These are phyloP conservation scores for Gymnogyps californianus DNA, from an alignment of 2,113 vertebrate species.

Conservation along the genomic window DNA sequence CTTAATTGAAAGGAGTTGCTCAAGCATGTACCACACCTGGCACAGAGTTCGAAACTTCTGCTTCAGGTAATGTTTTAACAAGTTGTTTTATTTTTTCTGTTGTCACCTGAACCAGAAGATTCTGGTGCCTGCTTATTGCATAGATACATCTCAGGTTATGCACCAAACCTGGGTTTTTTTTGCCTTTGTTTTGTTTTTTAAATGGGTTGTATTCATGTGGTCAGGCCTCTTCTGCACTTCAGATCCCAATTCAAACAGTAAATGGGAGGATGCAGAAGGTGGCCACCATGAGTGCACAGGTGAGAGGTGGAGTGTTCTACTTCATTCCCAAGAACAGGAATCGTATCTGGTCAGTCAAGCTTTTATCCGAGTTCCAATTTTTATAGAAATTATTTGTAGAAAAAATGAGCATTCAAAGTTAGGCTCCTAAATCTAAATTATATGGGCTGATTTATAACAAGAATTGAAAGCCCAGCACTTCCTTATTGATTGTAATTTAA, in stretches of 20 bases:
- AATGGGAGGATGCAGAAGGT: not conserved
- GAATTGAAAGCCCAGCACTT: not conserved
- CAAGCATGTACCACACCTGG: slow-evolving; percentile 28
- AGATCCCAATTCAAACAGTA: not conserved
- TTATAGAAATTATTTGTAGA: not conserved
- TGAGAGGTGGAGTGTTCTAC: not conserved
- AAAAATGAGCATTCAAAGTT: not conserved
- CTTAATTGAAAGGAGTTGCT: slow-evolving; percentile 41
- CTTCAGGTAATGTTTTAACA: slow-evolving; percentile 62
- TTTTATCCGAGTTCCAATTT: not conserved
- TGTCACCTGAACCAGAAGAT: slow-evolving; percentile 41
- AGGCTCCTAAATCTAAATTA: not conserved
- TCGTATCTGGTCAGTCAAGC: not conserved
- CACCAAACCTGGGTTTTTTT: not conserved
- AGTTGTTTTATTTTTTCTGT: slow-evolving; percentile 28
- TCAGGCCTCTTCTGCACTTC: not conserved
- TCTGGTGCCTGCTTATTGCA: not conserved
- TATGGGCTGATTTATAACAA: not conserved
- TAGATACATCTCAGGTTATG: not conserved
- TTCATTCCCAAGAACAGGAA: not conserved
- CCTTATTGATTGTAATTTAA: not conserved
- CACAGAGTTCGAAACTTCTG: slow-evolving; percentile 21
- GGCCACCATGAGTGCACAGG: not conserved
- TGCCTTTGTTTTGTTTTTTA: not conserved
- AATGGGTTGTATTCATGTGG: not conserved